phyloP scores from a whole-genome alignment of 1,140 invertebrate species.

The Pararge aegeria region DNA sequence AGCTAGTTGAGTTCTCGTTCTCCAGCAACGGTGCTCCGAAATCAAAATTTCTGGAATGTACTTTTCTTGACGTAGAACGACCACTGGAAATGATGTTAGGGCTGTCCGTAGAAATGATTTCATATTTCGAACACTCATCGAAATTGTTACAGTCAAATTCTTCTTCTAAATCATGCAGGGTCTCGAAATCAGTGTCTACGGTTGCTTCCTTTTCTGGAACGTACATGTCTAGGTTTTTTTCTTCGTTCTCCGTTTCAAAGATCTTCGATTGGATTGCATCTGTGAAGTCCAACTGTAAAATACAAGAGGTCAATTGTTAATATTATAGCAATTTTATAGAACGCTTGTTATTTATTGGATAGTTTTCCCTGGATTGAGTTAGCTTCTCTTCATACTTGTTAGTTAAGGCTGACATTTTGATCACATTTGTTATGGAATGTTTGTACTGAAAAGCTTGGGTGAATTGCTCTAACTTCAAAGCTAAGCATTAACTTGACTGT shows the following conservation, averaged over 20 bases:
- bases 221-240: constrained; percentile 38
- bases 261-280: constrained; percentile 46
- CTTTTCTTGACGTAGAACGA: constrained; percentile 47
- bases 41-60: constrained; percentile 58
- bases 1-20: constrained; percentile 62
- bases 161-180: constrained; percentile 69
- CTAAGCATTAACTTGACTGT: no score
- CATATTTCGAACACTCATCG: constrained; percentile 71
- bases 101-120: constrained; percentile 76
- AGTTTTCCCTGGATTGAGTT: no score
- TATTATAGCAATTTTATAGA: no score
- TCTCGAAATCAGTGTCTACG: constrained; percentile 46
- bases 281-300: constrained; percentile 64
- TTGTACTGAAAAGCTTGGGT: no score
- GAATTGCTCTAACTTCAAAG: no score
- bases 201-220: constrained; percentile 51
- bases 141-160: constrained; percentile 65
- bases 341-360: no score
- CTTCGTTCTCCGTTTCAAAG: constrained; percentile 24
- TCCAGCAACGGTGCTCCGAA: constrained; percentile 72
- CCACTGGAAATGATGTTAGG: constrained; percentile 69
- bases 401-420: no score
- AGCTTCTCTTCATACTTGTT: no score
- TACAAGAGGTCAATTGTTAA: background rate
- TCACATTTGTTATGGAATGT: no score